Percentiles rank a stretch among this genome's conserved stretches.
phyloP scores from a whole-genome alignment of 2,797 vertebrate genomes.

The Trachops cirrhosus region DNA sequence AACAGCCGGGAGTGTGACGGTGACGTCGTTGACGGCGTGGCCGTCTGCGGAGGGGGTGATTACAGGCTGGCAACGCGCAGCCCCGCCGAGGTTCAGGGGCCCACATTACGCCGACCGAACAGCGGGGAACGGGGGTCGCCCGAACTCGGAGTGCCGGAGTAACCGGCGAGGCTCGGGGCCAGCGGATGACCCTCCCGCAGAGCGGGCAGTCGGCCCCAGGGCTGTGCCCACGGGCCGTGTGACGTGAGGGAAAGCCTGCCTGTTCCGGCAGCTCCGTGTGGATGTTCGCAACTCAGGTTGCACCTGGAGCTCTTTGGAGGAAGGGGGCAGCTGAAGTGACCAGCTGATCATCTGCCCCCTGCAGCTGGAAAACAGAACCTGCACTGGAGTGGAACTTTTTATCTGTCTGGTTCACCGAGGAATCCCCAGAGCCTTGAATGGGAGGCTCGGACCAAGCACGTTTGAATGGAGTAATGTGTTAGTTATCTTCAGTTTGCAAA shows the following conservation, averaged over 20 bases:
- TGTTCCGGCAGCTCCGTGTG: not conserved
- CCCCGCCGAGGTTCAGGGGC: not conserved
- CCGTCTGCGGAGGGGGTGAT: not conserved
- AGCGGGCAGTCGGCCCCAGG: not conserved
- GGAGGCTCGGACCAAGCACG: not conserved
- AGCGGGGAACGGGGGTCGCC: not conserved
- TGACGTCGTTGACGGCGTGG: not conserved
- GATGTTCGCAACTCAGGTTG: not conserved
- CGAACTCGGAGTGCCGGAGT: not conserved
- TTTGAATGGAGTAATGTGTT: not conserved
- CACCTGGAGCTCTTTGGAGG: not conserved
- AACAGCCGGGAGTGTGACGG: not conserved
- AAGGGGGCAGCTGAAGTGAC: not conserved
- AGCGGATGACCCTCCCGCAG: no score
- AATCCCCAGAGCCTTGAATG: not conserved
- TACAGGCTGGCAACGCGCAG: no score
- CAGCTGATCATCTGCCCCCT: no score
- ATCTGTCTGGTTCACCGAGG: not conserved
- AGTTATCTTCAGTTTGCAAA: not conserved
- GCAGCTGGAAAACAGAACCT: not conserved
- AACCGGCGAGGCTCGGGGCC: conserved; percentile 48
- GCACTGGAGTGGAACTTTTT: not conserved
- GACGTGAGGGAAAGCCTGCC: conserved; percentile 23
- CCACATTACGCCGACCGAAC: not conserved
- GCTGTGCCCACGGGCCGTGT: not conserved